phyloP scores from a whole-genome alignment of 2,888 invertebrate genomes.

The Acrocyrtus sp. region DNA sequence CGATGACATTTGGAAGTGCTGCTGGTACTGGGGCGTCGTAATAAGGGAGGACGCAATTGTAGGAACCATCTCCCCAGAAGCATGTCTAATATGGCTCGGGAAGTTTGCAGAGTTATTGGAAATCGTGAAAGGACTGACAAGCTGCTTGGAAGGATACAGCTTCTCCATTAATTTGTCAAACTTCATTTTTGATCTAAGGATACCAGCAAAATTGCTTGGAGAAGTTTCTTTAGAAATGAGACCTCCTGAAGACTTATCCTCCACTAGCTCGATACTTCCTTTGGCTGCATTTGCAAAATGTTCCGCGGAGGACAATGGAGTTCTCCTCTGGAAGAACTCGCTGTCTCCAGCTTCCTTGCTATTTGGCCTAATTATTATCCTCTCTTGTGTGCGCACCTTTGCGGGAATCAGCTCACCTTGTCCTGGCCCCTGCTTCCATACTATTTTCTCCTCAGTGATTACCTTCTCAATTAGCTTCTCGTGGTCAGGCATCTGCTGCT shows the following conservation, averaged over 20 bases:
- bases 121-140: constrained; percentile 39
- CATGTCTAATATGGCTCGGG: not conserved
- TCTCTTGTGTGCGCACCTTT: constrained; percentile 56
- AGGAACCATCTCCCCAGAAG: constrained; percentile 2
- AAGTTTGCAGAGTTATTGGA: constrained; percentile 28
- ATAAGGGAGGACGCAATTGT: constrained; percentile 29
- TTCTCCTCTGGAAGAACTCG: constrained; percentile 35
- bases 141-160: constrained; percentile 51
- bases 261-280: not conserved
- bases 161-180: constrained; percentile 60
- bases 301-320: constrained; percentile 34
- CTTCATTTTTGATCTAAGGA: constrained; percentile 59
- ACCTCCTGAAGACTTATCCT: constrained; percentile 4
- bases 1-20: not conserved
- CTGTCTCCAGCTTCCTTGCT: constrained; percentile 11
- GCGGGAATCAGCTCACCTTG: constrained; percentile 53
- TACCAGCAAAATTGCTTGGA: constrained; percentile 55
- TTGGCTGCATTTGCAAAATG: not conserved
- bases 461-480: constrained; percentile 57
- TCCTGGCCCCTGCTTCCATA: constrained; percentile 55
- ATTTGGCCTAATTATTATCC: constrained; percentile 54
- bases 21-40: constrained; percentile 15
- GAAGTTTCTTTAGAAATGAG: constrained; percentile 14
- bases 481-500: constrained; percentile 22
- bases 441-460: constrained; percentile 60